Base-by-base conservation (phyloP, 2,113 vertebrate species). In the Rattus rattus region DNA sequence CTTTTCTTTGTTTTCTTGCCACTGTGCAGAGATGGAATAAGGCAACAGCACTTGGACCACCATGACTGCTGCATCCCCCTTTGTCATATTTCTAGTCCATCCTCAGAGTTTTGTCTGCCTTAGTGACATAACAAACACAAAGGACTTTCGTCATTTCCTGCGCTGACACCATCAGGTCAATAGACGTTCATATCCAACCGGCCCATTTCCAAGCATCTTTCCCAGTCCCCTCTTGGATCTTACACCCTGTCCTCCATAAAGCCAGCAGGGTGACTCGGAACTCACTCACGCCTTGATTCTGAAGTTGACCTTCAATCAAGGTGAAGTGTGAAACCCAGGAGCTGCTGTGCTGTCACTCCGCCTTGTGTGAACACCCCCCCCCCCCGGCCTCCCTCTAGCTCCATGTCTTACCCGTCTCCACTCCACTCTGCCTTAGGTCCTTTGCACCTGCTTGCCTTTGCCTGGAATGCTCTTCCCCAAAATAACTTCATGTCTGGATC, bases 391-490 rank as follows among this genome's bases (percentile, higher is more conserved):
- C 33, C 49, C 54, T 89, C 80, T 54, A 14, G n/a, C 4, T 63
- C 94, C 36, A 7, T 49, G 33, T 43, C 47, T 54, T 26, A 7
- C 24, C 28, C 49, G 24, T 70, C 13, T 52, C 52, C 30, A 24
- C 33, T 72, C 19, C 11, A 1, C n/a, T 56, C 63, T 7, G 47
- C 36, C 47, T 49, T 91, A 43, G 54, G 63, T 73, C 76, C 33
- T 91, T 87, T 91, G 96, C 94, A 93, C 56, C 90, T 94, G 94
- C 83, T 80, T 36, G 59, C 39, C 87, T 93, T 87, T 47, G 90
- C 39, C 94, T 96, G 90, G 79, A 93, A 93, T 93, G 72, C 56
- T 93, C 39, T 28, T 88, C 90, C 97, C 72, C 76, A 75, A 93
- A 96, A 96, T 96, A 96, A 96, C 94, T 80, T 47, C 76, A 17